These are phyloP conservation scores for Liparis tanakae DNA, from an alignment of 2,797 vertebrate genomes.

Conservation along the genomic window DNA sequence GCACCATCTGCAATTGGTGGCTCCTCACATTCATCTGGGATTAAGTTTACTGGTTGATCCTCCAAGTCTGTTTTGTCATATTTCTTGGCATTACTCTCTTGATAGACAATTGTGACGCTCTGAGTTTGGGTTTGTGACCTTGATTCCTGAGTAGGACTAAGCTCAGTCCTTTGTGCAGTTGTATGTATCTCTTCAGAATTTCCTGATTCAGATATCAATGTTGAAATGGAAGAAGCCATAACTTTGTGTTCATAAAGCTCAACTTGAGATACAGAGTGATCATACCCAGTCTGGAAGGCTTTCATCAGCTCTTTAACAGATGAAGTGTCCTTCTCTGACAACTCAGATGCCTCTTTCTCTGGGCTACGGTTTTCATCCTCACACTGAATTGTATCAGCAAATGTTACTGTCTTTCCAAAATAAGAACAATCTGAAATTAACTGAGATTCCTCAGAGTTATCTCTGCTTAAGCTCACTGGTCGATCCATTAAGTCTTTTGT, in stretches of 20 bases:
- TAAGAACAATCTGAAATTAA: constrained; percentile 34
- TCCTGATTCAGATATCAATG: constrained; percentile 48
- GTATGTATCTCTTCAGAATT: constrained; percentile 22
- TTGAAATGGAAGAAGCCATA: constrained; percentile 24
- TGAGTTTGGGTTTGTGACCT: constrained; percentile 29
- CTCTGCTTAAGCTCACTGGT: constrained; percentile 18
- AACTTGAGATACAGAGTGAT: constrained; percentile 86
- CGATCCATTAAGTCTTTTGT: constrained; percentile 20
- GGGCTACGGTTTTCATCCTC: constrained; percentile 6
- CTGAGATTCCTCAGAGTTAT: constrained; percentile 37
- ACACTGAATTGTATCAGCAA: constrained; percentile 36
- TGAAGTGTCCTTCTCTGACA: constrained; percentile 82
- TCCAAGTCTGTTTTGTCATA: constrained; percentile 22
- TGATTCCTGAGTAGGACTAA: constrained; percentile 16
- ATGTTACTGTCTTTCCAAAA: constrained; percentile 53
- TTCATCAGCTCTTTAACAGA: constrained; percentile 92
- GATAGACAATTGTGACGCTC: constrained; percentile 1
- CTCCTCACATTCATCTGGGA: constrained; percentile 37
- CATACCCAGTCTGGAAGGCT: constrained; percentile 90
- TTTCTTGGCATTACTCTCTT: constrained; percentile 14
- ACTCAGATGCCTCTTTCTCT: constrained; percentile 13
- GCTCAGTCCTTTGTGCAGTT: neutral
- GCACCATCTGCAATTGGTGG: constrained; percentile 30
- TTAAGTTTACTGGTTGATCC: constrained; percentile 8
- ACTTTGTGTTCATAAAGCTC: constrained; percentile 88